Evolutionary conservation across 37 sponge, comb jelly and placozoan species (phyloP).

Genomic region (Theonella swinhoei): DNA sequence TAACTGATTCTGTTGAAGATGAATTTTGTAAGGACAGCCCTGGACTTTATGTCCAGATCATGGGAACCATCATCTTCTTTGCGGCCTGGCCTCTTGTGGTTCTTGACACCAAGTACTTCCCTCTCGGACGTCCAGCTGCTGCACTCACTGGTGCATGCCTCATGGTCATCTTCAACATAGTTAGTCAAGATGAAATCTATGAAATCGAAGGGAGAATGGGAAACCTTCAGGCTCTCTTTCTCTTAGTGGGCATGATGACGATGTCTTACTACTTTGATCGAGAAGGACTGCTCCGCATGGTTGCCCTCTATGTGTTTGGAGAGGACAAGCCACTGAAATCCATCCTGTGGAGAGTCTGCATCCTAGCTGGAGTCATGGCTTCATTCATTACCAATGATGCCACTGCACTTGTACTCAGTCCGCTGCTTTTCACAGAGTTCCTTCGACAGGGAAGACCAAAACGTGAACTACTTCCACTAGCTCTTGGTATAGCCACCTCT

Average conservation of each 20-base stretch:
- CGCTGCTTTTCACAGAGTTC: constrained; percentile 54
- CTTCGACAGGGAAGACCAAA: constrained; percentile 32
- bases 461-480: constrained; percentile 38
- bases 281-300: constrained; percentile 49
- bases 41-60: constrained; percentile 7
- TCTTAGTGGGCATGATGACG: constrained; percentile 73
- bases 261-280: constrained; percentile 66
- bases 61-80: constrained; percentile 50
- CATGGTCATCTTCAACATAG: constrained; percentile 63
- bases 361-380: constrained; percentile 35
- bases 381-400: constrained; percentile 74
- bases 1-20: not conserved
- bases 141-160: constrained; percentile 47
- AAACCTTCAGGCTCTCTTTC: constrained; percentile 64
- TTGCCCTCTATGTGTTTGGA: constrained; percentile 29
- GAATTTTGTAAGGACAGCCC: not conserved
- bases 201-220: constrained; percentile 18
- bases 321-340: constrained; percentile 27
- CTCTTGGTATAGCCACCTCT: constrained; percentile 63
- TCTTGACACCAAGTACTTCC: constrained; percentile 55
- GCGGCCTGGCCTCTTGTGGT: constrained; percentile 70
- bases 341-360: constrained; percentile 55
- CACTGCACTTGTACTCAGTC: constrained; percentile 50
- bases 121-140: constrained; percentile 60
- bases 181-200: constrained; percentile 49